These are phyloP conservation scores for Philhelius pedissequus DNA, from an alignment of 2,888 invertebrate species.

Conservation along the genomic window DNA sequence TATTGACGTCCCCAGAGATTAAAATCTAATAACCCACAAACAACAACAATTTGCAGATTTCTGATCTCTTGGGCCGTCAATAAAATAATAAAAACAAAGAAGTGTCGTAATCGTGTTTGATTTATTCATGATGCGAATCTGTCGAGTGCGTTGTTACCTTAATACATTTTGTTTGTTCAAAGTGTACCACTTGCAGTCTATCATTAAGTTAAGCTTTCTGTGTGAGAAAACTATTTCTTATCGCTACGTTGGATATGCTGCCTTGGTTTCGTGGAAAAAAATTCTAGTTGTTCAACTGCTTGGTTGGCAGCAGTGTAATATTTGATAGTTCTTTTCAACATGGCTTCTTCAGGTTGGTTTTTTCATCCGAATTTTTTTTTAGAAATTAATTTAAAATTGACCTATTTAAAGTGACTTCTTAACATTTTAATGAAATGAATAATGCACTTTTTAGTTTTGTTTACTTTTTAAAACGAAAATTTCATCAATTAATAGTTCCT, in stretches of 20 bases:
- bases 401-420: not conserved
- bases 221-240: not conserved
- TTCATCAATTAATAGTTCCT: slow-evolving; percentile 58
- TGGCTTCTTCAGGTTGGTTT: slow-evolving; percentile 87
- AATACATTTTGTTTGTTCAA: not conserved
- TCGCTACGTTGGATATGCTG: not conserved
- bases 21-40: too few relatives aligned
- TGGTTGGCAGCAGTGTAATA: slow-evolving; percentile 75
- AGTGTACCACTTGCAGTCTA: not conserved
- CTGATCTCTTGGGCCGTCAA: too few relatives aligned
- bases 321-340: slow-evolving; percentile 80
- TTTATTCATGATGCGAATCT: too few relatives aligned
- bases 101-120: too few relatives aligned
- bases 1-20: too few relatives aligned
- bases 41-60: too few relatives aligned
- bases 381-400: slow-evolving; percentile 5
- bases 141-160: too few relatives aligned
- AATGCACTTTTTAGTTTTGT: not conserved
- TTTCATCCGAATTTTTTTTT: slow-evolving; percentile 68
- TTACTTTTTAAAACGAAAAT: slow-evolving; percentile 19
- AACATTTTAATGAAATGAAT: not conserved
- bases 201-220: not conserved
- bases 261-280: slow-evolving; percentile 61
- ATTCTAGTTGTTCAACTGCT: slow-evolving; percentile 70
- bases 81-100: too few relatives aligned